These are phyloP conservation scores for Galleria mellonella DNA, from an alignment of 1,140 invertebrate genomes.

Conservation along the genomic window DNA sequence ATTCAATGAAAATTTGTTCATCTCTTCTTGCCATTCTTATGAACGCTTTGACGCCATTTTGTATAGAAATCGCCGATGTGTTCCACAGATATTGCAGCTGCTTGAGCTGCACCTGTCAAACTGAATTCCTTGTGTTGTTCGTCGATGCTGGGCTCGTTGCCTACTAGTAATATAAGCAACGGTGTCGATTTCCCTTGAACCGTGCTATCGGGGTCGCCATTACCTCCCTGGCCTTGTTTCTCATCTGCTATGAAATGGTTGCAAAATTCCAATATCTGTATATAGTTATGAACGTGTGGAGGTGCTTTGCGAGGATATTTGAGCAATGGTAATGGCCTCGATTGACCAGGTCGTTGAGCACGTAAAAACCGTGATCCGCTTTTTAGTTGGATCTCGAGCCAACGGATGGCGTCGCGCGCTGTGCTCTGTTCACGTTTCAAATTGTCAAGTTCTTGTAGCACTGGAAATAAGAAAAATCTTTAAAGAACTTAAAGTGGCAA, in stretches of 20 bases:
- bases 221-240: constrained; percentile 44
- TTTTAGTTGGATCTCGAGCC: constrained; percentile 90
- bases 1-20: constrained; percentile 30
- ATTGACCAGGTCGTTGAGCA: constrained; percentile 87
- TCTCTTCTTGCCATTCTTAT: constrained; percentile 68
- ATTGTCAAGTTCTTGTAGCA: constrained; percentile 89
- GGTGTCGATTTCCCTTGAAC: constrained; percentile 41
- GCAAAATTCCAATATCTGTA: constrained; percentile 71
- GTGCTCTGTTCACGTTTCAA: constrained; percentile 85
- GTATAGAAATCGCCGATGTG: constrained; percentile 62
- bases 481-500: no score
- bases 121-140: constrained; percentile 65
- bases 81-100: constrained; percentile 60
- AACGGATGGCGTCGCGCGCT: constrained; percentile 92
- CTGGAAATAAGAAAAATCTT: constrained; percentile 72
- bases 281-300: constrained; percentile 54
- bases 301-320: constrained; percentile 80
- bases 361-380: constrained; percentile 88
- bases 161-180: constrained; percentile 55
- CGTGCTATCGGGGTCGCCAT: constrained; percentile 44
- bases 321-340: constrained; percentile 81
- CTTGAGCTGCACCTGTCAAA: constrained; percentile 47
- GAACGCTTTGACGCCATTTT: constrained; percentile 58
- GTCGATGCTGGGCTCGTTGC: constrained; percentile 38
- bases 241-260: constrained; percentile 62